phyloP scores from a whole-genome alignment of 92 coral and sea anemone genomes.

The Plumapathes pennacea region DNA sequence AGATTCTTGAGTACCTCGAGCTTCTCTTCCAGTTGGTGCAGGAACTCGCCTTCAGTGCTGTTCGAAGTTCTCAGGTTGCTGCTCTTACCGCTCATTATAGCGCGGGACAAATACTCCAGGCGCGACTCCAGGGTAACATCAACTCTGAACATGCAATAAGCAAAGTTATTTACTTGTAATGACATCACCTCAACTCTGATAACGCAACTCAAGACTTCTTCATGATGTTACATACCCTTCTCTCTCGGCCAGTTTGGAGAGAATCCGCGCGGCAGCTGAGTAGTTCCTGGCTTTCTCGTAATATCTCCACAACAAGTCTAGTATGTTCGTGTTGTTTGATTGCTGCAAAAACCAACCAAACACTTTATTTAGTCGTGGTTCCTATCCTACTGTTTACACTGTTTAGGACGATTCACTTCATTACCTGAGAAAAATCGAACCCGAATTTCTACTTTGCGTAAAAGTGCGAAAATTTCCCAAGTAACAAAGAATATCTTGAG shows the following conservation, averaged over 20 bases:
- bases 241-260: constrained; percentile 92
- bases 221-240: constrained; percentile 62
- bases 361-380: no score
- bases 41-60: constrained; percentile 92
- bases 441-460: no score
- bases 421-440: no score
- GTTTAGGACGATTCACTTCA: no score
- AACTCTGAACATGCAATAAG: constrained; percentile 37
- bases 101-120: constrained; percentile 91
- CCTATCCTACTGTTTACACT: no score
- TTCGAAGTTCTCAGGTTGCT: constrained; percentile 85
- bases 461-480: no score
- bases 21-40: constrained; percentile 96
- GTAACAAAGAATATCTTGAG: no score
- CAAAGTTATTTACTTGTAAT: no score
- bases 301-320: constrained; percentile 87
- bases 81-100: constrained; percentile 98
- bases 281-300: constrained; percentile 96
- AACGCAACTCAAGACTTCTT: neutral
- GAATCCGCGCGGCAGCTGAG: constrained; percentile 91
- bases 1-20: constrained; percentile 62
- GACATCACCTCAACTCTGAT: constrained; percentile 72
- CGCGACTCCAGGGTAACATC: constrained; percentile 79
- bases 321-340: constrained; percentile 74
- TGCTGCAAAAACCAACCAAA: constrained; percentile 38